phyloP scores from a whole-genome alignment of 1,140 invertebrate species.

The Charaxes varanes region DNA sequence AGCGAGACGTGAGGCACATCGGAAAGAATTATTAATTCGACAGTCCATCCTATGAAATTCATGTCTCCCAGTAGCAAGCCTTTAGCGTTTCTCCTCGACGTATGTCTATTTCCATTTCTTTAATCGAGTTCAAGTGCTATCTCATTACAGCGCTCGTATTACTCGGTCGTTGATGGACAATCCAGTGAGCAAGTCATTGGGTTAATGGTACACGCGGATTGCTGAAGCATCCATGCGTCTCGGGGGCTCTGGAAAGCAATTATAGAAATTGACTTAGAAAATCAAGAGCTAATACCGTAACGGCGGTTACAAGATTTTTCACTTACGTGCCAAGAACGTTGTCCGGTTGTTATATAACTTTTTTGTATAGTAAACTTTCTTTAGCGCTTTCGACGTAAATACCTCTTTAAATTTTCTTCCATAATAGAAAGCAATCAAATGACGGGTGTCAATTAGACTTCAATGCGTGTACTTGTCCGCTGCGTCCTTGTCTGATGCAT shows the following conservation, averaged over 20 bases:
- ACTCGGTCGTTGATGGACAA: conserved; percentile 22
- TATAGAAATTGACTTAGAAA: conserved; percentile 29
- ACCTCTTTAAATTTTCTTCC: no score
- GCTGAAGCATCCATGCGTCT: conserved; percentile 38
- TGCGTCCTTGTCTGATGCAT: no score
- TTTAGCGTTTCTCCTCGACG: not conserved
- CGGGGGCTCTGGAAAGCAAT: conserved; percentile 27
- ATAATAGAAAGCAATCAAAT: no score
- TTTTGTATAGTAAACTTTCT: no score
- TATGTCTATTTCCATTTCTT: conserved; percentile 7
- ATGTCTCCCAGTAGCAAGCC: no score
- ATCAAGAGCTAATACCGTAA: conserved; percentile 25
- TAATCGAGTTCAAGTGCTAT: conserved; percentile 20
- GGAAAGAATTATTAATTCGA: no score
- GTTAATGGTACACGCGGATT: conserved; percentile 56
- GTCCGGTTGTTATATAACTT: not conserved
- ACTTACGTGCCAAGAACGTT: conserved; percentile 3
- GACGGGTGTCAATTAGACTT: no score
- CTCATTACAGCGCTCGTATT: conserved; percentile 38
- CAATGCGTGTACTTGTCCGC: no score
- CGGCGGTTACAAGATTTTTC: conserved; percentile 17
- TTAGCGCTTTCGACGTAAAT: no score
- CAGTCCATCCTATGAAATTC: no score
- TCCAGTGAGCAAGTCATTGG: conserved; percentile 59
- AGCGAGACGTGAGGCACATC: no score